These are phyloP conservation scores for Lepidostoma basale DNA, from an alignment of 1,140 invertebrate genomes.

Conservation along the genomic window DNA sequence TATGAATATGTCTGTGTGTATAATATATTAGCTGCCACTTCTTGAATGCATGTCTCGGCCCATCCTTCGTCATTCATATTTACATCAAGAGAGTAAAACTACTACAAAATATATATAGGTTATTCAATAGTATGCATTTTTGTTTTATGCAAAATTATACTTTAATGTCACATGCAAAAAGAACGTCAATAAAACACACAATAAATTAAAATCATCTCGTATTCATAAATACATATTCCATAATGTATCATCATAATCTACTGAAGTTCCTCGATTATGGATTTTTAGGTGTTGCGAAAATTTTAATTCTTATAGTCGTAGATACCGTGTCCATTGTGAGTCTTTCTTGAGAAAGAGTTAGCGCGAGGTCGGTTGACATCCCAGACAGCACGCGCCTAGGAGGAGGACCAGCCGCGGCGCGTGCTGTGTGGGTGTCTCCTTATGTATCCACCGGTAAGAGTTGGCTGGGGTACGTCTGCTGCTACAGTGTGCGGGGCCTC, in stretches of 20 bases:
- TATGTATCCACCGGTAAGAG: slow-evolving; percentile 15
- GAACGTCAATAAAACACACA: not conserved
- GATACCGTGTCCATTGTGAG: slow-evolving; percentile 33
- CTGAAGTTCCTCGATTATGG: slow-evolving; percentile 21
- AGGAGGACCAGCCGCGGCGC: not conserved
- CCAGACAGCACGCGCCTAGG: not conserved
- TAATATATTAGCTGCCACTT: slow-evolving; percentile 31
- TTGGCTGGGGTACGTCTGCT: not conserved
- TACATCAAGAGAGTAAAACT: slow-evolving; percentile 17
- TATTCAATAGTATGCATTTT: not conserved
- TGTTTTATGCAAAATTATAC: not conserved
- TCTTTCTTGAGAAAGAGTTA: slow-evolving; percentile 11
- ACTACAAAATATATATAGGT: slow-evolving; percentile 30
- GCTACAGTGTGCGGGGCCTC: too few species aligned
- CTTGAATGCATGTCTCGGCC: not conserved
- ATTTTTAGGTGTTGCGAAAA: slow-evolving; percentile 19
- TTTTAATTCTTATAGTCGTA: slow-evolving; percentile 25
- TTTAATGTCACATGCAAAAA: slow-evolving; percentile 29
- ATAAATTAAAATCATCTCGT: not conserved
- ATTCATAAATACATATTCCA: not conserved
- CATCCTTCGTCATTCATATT: not conserved
- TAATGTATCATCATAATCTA: not conserved
- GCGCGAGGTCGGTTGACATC: slow-evolving; percentile 9
- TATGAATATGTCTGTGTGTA: slow-evolving; percentile 14
- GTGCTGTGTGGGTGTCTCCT: slow-evolving; percentile 3